These are phyloP conservation scores for Papilio elwesi DNA, from an alignment of 2,888 invertebrate genomes.

Conservation along the genomic window DNA sequence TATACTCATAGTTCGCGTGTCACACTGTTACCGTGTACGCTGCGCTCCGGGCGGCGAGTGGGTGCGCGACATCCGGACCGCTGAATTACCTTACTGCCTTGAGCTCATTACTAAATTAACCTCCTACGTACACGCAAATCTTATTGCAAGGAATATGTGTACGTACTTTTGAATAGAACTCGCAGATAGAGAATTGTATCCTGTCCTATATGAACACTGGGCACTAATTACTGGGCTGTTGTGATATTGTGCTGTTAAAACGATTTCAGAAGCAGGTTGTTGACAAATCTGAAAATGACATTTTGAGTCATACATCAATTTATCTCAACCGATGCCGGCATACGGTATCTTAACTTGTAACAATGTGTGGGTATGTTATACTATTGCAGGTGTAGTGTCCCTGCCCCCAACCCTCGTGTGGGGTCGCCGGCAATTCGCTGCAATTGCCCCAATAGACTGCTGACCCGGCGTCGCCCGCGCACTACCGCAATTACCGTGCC, in stretches of 20 bases:
- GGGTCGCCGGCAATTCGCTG: conserved; percentile 30
- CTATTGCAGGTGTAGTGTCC: neutral
- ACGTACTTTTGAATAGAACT: neutral
- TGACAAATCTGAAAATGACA: too few species aligned
- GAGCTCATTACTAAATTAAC: conserved; percentile 16
- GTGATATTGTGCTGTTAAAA: neutral
- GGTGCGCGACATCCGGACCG: conserved; percentile 14
- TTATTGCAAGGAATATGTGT: too few species aligned
- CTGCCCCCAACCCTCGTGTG: neutral
- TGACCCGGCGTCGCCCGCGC: conserved; percentile 48
- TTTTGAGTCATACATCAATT: too few species aligned
- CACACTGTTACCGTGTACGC: too few species aligned
- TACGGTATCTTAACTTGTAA: too few species aligned
- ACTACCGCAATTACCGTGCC: conserved; percentile 43
- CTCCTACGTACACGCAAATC: neutral
- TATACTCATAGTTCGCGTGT: too few species aligned
- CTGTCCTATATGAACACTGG: too few species aligned
- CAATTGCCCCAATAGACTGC: conserved; percentile 46
- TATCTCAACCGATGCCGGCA: too few species aligned
- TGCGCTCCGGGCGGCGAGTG: neutral
- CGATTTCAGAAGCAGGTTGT: neutral
- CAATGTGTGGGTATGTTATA: too few species aligned
- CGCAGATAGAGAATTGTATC: neutral
- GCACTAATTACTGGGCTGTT: too few species aligned
- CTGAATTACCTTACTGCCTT: neutral